Evolutionary conservation across 1,140 invertebrate species (phyloP), one percentile per base, ranked within the genome.

Genomic region (Drosophila lacertosa): DNA sequence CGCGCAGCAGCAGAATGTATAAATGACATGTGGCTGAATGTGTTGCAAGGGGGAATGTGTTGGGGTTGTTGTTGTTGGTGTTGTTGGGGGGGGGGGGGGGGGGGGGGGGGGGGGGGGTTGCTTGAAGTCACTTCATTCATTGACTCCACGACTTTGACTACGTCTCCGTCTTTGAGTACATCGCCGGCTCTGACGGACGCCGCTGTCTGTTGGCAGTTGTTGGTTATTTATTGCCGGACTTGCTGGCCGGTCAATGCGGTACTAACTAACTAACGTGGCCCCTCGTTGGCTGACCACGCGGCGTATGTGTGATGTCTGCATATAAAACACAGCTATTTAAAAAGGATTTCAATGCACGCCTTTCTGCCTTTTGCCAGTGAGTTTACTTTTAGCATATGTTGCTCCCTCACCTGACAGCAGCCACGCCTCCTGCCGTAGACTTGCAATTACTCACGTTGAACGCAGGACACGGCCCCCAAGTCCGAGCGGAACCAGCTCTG

Each of bases 111-210:
- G 57, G 84, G 71, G 84, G 77, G 78, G 80, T 89, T 70, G 68
- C 86, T 77, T n/a, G n/a, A 81, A 89, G 80, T 89, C 81, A 74
- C 79, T 89, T 66, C 73, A 83, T 83, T 79, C 84, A 88, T 79
- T 89, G 79, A 88, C 74, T 88, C 72, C 50, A 67, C 42, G 62
- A 77, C 66, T 83, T 63, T 74, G 67, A 42, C 69, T 32, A 50
- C 13, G 11, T 35, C 16, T 26, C 24, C 51, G 35, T 7, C 22
- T 54, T 10, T 13, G 20, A 42, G 42, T 13, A 9, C 20, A 35
- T 32, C 60, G 4, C 32, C 7, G 15, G 2, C 20, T 32, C 24
- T 48, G 45, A 10, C 13, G 13, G 24, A 22, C n/a, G n/a, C 20
- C 11, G 20, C n/a, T 33, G 4, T 33, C 32, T 33, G 0, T n/a